phyloP scores from a whole-genome alignment of 2,797 vertebrate genomes.

The Capromys pilorides region DNA sequence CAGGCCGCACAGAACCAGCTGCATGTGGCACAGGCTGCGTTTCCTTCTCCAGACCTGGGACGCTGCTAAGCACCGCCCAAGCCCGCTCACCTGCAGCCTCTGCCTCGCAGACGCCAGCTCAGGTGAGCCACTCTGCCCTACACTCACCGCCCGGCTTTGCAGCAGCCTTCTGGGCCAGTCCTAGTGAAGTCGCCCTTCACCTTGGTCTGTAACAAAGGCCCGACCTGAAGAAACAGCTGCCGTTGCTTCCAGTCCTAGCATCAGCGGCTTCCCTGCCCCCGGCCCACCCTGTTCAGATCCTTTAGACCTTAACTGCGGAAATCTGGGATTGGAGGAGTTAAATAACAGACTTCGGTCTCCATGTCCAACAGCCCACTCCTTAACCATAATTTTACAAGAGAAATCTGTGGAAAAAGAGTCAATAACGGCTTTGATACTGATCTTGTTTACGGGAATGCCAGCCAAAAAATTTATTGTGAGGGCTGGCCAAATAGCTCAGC shows the following conservation, averaged over 20 bases:
- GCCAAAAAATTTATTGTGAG: slow-evolving; percentile 14
- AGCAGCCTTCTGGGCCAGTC: background rate
- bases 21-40: background rate
- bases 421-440: slow-evolving; percentile 45
- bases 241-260: background rate
- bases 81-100: background rate
- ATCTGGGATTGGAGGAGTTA: background rate
- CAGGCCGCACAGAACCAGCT: background rate
- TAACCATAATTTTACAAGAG: slow-evolving; percentile 46
- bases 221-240: background rate
- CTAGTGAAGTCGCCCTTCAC: background rate
- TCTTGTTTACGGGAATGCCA: slow-evolving; percentile 53
- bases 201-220: background rate
- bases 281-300: background rate
- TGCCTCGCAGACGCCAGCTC: background rate
- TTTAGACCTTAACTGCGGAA: background rate
- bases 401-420: background rate
- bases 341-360: background rate
- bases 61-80: background rate
- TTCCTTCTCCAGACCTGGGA: background rate
- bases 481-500: no score
- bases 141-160: background rate
- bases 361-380: slow-evolving; percentile 36
- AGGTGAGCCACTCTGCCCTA: background rate
- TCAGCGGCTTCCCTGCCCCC: background rate